Evolutionary conservation across 2,888 invertebrate genomes (phyloP), one percentile per base, ranked within the genome.

Genomic region (Mimas tiliae): DNA sequence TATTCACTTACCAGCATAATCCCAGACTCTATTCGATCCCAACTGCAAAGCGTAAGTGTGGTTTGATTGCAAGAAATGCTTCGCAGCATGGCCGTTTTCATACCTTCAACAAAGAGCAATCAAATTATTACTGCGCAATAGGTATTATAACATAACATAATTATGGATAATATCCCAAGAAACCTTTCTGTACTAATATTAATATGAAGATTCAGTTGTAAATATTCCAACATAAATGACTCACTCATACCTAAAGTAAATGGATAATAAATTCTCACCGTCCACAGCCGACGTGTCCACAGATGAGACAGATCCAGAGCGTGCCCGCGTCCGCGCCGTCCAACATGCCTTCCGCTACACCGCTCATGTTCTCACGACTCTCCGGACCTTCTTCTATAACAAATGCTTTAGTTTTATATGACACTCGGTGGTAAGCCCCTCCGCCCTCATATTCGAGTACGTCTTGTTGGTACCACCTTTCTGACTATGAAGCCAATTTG

Each of bases 281-380:
- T 4, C 99, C 99, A 88, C 99, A 99, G 34, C 99, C 99, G 12
- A 99, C 97, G 85, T 99, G 97, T 0, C 99, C 99, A 86, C 99
- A 99, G 70, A 99, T 98, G 65, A 99, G 94, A 84, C 99, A 99
- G 77, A 99, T 99, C 99, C 99, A 99, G 6, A 99, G 94, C 65
- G 98, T 96, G 77, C 98, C 97, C 0, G 96, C 94, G 65, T 95
- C 95, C 21, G 92, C 91, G 6, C 89, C 89, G 47, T 93, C 93
- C 62, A 81, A 71, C 71, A 89, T 72, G 0, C 91, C 86, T 90
- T 95, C 94, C 86, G 95, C 88, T 89, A 95, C 83, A 87, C 95
- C 72, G 90, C 95, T 82, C 84, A 94, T 81, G 91, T 95, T 73
- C 89, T 84, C 86, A 0, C 80, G 76, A 0, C 81, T 87, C 67